Percentiles rank a stretch among this genome's conserved stretches.
phyloP scores from a whole-genome alignment of 1,140 invertebrate species.

The Metopolophium dirhodum region DNA sequence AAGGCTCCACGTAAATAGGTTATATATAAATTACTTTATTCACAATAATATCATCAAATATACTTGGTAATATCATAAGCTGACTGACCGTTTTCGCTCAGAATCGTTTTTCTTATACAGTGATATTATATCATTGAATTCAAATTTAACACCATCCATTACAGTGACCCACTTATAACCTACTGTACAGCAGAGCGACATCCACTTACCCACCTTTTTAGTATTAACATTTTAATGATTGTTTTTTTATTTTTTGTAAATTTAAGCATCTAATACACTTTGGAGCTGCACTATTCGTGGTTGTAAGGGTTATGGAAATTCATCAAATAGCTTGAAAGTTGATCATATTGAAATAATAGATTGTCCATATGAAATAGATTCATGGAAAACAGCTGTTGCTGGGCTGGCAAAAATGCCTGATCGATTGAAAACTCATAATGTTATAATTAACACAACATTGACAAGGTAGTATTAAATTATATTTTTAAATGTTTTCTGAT shows the following conservation, averaged over 20 bases:
- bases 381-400: conserved; percentile 41
- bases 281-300: not conserved
- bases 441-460: not conserved
- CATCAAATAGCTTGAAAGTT: not conserved
- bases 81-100: too few species aligned
- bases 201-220: too few species aligned
- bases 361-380: conserved; percentile 48
- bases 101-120: too few species aligned
- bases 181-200: too few species aligned
- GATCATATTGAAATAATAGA: not conserved
- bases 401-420: conserved; percentile 22
- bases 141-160: too few species aligned
- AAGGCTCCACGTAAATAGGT: too few species aligned
- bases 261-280: conserved; percentile 6
- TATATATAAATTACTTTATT: too few species aligned
- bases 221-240: not conserved
- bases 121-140: too few species aligned
- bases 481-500: not conserved
- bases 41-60: too few species aligned
- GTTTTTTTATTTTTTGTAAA: not conserved
- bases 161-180: too few species aligned
- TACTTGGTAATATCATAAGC: too few species aligned
- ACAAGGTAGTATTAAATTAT: not conserved
- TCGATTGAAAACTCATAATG: not conserved
- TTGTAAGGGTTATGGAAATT: conserved; percentile 39